A percentile compares a stretch with the other conserved stretches of the same genome.
Conservation (phyloP, 2,888 invertebrate species). For the Barypeithes pellucidus region DNA sequence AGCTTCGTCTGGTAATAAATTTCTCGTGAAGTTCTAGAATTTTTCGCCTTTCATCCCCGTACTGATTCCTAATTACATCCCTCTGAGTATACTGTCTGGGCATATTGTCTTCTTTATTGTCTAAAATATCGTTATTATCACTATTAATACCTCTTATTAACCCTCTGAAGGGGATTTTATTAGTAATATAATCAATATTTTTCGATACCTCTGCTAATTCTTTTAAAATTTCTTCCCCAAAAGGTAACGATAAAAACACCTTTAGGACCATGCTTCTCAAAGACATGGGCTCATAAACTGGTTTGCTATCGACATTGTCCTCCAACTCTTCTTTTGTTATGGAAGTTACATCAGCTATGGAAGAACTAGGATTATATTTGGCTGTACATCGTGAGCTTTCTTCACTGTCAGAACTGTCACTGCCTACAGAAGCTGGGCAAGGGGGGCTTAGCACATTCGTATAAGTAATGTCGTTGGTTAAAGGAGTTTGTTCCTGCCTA, state of each 20-base stretch:
- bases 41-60: constrained; percentile 75
- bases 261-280: constrained; percentile 79
- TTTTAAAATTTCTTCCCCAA: constrained; percentile 79
- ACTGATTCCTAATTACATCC: constrained; percentile 73
- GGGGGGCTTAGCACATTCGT: constrained; percentile 59
- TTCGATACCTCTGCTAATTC: constrained; percentile 79
- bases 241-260: constrained; percentile 79
- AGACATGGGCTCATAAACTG: constrained; percentile 60
- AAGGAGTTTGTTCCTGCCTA: constrained; percentile 12
- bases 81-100: constrained; percentile 77
- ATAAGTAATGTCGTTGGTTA: constrained; percentile 38
- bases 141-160: constrained; percentile 46
- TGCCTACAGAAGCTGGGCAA: constrained; percentile 63
- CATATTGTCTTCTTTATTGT: constrained; percentile 27
- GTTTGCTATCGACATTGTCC: constrained; percentile 60
- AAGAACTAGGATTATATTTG: constrained; percentile 78
- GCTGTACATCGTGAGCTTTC: constrained; percentile 79
- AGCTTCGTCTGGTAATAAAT: constrained; percentile 75
- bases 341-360: constrained; percentile 76
- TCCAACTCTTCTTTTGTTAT: constrained; percentile 70
- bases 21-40: constrained; percentile 81
- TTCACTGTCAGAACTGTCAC: constrained; percentile 72
- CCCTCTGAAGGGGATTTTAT: constrained; percentile 53
- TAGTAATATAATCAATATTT: constrained; percentile 64
- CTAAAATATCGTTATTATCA: constrained; percentile 45